A percentile compares a stretch with the other conserved stretches of the same genome.
Conservation (phyloP, 2,797 vertebrate genomes). For the Myotis findleyi region DNA sequence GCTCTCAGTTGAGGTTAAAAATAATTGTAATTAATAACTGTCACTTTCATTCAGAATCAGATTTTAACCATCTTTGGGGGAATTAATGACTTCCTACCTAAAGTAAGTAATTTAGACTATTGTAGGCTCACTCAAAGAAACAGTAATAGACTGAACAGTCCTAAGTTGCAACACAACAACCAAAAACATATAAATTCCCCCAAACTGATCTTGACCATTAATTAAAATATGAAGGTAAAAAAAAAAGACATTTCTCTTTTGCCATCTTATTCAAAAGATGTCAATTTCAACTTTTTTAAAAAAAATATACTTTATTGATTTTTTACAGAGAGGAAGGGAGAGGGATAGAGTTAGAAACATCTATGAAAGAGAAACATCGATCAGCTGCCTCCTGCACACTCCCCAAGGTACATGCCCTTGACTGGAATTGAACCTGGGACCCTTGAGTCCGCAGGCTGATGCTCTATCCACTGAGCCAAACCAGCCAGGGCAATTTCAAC, state of each 20-base stretch:
- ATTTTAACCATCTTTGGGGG: neutral
- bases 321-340: too few relatives aligned
- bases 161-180: neutral
- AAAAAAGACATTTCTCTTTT: neutral
- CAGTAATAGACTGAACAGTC: neutral
- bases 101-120: conserved; percentile 7
- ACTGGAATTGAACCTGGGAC: too few relatives aligned
- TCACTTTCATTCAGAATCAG: conserved; percentile 22
- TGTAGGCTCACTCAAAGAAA: neutral
- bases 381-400: too few relatives aligned
- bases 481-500: neutral
- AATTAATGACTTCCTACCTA: conserved; percentile 22
- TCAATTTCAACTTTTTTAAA: neutral
- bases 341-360: too few relatives aligned
- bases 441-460: too few relatives aligned
- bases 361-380: too few relatives aligned
- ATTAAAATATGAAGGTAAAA: neutral
- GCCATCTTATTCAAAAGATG: neutral
- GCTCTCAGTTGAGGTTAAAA: conserved; percentile 19
- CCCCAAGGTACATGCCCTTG: too few relatives aligned
- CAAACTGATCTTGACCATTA: neutral
- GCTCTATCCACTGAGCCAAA: too few relatives aligned
- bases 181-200: neutral
- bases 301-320: too few relatives aligned
- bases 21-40: neutral